Evolutionary conservation across 2,797 vertebrate genomes (phyloP).

Genomic region (Peromyscus nudipes): DNA sequence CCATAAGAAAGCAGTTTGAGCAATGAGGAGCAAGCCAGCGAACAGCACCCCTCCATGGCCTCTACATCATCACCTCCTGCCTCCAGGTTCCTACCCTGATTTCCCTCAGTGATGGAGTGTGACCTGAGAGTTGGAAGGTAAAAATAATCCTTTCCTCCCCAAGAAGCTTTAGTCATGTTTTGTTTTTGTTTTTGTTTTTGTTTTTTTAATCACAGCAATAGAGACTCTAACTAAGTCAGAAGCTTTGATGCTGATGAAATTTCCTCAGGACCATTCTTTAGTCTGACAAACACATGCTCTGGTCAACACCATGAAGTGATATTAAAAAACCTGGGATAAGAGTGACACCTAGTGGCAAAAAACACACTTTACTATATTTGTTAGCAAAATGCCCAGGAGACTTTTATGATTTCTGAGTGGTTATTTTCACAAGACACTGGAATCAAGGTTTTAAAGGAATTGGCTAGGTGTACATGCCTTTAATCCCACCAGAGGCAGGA

Average conservation of each 20-base stretch:
- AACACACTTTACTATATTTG: not conserved
- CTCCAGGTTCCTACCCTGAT: not conserved
- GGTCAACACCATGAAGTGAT: not conserved
- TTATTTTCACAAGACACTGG: not conserved
- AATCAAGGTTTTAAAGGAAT: not conserved
- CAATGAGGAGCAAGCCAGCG: not conserved
- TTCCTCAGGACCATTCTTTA: not conserved
- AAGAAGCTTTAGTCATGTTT: not conserved
- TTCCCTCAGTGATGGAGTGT: not conserved
- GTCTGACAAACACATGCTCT: not conserved
- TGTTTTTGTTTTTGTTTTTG: no score
- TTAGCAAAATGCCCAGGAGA: not conserved
- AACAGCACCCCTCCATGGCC: not conserved
- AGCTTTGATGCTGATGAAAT: not conserved
- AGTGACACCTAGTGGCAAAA: conserved; percentile 67
- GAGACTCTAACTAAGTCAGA: not conserved
- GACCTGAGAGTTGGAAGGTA: no score
- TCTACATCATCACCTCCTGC: not conserved
- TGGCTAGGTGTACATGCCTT: not conserved
- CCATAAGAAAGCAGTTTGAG: not conserved
- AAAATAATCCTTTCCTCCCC: not conserved
- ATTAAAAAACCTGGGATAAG: not conserved
- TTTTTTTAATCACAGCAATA: not conserved
- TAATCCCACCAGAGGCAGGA: not conserved
- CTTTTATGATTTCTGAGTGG: not conserved